phyloP scores from a whole-genome alignment of 1,140 invertebrate species.

The Lineus longissimus region DNA sequence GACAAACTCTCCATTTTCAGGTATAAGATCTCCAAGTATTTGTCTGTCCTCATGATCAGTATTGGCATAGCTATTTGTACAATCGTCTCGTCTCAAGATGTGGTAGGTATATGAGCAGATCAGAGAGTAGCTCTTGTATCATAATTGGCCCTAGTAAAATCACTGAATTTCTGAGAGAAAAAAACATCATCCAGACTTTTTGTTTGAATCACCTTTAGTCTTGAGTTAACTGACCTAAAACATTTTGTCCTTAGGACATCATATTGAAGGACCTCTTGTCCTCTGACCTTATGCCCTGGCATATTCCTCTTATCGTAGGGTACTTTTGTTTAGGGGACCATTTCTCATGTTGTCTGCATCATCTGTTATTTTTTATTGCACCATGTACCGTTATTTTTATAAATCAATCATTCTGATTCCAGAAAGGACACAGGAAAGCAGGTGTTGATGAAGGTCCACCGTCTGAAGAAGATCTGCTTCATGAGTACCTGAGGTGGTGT shows the following conservation, averaged over 20 bases:
- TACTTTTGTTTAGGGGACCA: too few species aligned
- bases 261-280: too few species aligned
- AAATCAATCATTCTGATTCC: not conserved
- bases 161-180: not conserved
- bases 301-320: too few species aligned
- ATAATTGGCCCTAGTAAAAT: too few species aligned
- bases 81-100: constrained; percentile 73
- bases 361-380: too few species aligned
- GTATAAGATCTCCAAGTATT: constrained; percentile 81
- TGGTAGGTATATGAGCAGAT: constrained; percentile 49
- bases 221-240: too few species aligned
- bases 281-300: too few species aligned
- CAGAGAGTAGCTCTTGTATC: too few species aligned
- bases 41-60: constrained; percentile 90
- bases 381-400: not conserved
- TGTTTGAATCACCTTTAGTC: too few species aligned
- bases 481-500: constrained; percentile 32
- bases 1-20: constrained; percentile 22
- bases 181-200: not conserved
- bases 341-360: too few species aligned
- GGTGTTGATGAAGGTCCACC: not conserved
- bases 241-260: too few species aligned
- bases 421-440: not conserved
- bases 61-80: constrained; percentile 88
- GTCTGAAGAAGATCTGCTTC: constrained; percentile 16